Base-by-base conservation (phyloP, 2,797 vertebrate species). In the Myripristis murdjan region DNA sequence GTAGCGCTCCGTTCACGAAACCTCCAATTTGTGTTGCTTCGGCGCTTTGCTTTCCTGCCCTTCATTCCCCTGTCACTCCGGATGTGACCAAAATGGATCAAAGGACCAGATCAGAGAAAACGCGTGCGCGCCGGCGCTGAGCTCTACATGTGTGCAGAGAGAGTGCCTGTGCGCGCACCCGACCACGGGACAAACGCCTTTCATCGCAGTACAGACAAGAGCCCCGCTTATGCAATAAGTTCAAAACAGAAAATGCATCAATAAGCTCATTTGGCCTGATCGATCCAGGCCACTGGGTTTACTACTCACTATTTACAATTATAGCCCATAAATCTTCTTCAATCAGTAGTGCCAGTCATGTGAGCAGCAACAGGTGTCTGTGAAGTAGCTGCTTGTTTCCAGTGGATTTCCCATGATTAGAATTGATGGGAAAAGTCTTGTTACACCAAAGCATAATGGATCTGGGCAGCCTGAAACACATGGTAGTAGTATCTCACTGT, bases 11-110 rank as follows among this genome's bases (percentile, higher is more conserved):
- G 49, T 28, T 41, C 43, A 64, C 14, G 47, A 41, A n/a, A 20
- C 64, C 54, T 33, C 26, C 39, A 4, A 6, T 35, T 48, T 55
- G 61, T 28, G 41, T 66, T 14, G 20, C 57, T 60, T 23, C 39
- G 59, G 35, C n/a, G n/a, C 49, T 15, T 71, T 48, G 28, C 37
- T 39, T 35, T 6, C 6, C 54, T 4, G 55, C 14, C 9, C 74
- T 43, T 52, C 53, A 31, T 57, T 56, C 39, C 22, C 20, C 3
- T 67, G 73, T 79, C 62, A 49, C 26, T 77, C 52, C 70, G 74
- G 69, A 74, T 84, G 84, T 70, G 65, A 79, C 76, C 76, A 68
- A 81, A 80, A 57, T 73, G 65, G 76, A 86, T 88, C 64, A 84
- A 78, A 80, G 70, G 51, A 59, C 0, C 64, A 63, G 66, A 79